Evolutionary conservation across 2,797 vertebrate species (phyloP).

Genomic region (Enoplosus armatus): DNA sequence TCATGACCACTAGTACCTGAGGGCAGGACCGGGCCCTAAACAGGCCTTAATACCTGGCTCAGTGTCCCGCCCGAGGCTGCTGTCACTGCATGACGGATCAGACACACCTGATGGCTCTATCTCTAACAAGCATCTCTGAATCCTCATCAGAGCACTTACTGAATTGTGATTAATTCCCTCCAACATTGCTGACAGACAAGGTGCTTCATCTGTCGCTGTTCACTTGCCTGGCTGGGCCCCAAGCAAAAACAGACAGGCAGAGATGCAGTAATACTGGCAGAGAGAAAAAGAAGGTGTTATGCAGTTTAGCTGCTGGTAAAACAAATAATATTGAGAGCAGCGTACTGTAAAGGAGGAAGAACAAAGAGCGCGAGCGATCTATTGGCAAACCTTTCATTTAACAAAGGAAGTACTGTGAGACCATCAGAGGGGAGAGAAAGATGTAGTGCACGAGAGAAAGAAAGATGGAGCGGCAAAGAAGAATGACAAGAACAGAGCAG

Average conservation of each 20-base stretch:
- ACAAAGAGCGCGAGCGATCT: constrained; percentile 77
- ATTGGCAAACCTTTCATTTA: constrained; percentile 83
- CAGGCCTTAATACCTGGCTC: constrained; percentile 84
- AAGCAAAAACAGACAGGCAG: constrained; percentile 80
- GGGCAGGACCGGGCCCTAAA: constrained; percentile 78
- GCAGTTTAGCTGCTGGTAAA: constrained; percentile 84
- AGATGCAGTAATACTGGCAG: constrained; percentile 71
- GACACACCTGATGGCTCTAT: constrained; percentile 93
- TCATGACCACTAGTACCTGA: constrained; percentile 71
- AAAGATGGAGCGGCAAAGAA: constrained; percentile 57
- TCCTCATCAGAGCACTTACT: constrained; percentile 95
- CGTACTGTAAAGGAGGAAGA: constrained; percentile 74
- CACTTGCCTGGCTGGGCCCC: constrained; percentile 83
- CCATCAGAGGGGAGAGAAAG: constrained; percentile 51
- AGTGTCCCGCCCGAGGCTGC: constrained; percentile 86
- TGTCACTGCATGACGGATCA: constrained; percentile 91
- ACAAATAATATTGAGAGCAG: constrained; percentile 86
- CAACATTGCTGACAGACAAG: constrained; percentile 91
- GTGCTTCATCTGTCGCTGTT: constrained; percentile 88
- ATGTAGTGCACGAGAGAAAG: constrained; percentile 44
- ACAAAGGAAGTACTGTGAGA: constrained; percentile 80
- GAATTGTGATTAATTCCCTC: constrained; percentile 94
- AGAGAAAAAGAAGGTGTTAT: constrained; percentile 69
- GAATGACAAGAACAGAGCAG: constrained; percentile 70
- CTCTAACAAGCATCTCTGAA: constrained; percentile 93